Conservation (phyloP, 2,888 invertebrate genomes). For the Altica lythri region DNA sequence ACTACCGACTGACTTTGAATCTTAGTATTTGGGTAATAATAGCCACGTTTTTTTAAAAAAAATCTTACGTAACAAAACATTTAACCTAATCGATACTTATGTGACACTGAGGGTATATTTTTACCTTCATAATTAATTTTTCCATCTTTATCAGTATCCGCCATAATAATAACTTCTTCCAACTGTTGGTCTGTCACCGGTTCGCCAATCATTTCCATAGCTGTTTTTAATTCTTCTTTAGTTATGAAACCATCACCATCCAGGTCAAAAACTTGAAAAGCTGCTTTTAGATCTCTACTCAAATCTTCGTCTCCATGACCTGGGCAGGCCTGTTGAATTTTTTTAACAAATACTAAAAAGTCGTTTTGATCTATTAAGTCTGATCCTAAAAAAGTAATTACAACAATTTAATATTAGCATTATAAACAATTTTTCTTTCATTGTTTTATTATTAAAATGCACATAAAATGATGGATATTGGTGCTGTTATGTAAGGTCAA, state of each 20-base stretch:
- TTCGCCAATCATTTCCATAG: constrained; percentile 84
- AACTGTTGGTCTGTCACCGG: constrained; percentile 75
- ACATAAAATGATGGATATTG: no score
- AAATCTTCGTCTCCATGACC: constrained; percentile 65
- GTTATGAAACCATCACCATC: constrained; percentile 91
- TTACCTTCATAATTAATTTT: constrained; percentile 82
- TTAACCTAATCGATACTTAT: no score
- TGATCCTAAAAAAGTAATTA: constrained; percentile 71
- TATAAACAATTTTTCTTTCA: no score
- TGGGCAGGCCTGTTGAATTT: constrained; percentile 72
- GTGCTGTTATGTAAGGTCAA: no score
- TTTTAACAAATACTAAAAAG: constrained; percentile 77
- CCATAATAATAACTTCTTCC: constrained; percentile 73
- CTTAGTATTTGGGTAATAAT: not conserved
- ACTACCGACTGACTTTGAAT: not conserved
- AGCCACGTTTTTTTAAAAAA: not conserved
- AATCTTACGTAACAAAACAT: no score
- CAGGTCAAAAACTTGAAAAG: constrained; percentile 88
- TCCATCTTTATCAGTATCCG: constrained; percentile 80
- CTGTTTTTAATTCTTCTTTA: constrained; percentile 74
- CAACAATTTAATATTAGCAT: no score
- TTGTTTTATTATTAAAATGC: no score
- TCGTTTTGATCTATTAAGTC: constrained; percentile 78
- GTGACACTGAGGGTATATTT: no score
- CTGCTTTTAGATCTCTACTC: constrained; percentile 81